A percentile compares a stretch with the other conserved stretches of the same genome.
Conservation (phyloP, 2,113 vertebrate genomes). For the Paramisgurnus dabryanus region DNA sequence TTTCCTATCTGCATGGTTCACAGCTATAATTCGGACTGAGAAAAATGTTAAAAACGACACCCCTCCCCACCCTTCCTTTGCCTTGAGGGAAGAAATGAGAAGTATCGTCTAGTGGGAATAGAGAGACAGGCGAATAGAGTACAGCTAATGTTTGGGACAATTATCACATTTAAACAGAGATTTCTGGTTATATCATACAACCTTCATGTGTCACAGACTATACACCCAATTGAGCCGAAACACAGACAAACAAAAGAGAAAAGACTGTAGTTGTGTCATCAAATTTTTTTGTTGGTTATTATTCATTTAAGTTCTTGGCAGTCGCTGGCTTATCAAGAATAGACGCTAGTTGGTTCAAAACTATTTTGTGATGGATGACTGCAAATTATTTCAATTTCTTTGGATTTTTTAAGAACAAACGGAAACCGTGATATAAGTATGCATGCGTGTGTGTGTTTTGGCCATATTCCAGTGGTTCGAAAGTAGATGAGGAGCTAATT, state of each 20-base stretch:
- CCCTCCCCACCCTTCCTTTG: slow-evolving; percentile 16
- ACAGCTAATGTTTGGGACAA: slow-evolving; percentile 33
- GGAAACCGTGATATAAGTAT: slow-evolving; percentile 30
- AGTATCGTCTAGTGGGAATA: slow-evolving; percentile 18
- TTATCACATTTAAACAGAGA: slow-evolving; percentile 32
- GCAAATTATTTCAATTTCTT: slow-evolving; percentile 7
- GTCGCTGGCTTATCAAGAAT: not conserved
- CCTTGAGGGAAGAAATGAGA: slow-evolving; percentile 23
- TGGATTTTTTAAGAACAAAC: slow-evolving; percentile 15
- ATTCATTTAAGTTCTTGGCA: slow-evolving; percentile 22
- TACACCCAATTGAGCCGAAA: not conserved
- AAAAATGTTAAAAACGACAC: slow-evolving; percentile 41
- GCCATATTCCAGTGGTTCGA: slow-evolving; percentile 30
- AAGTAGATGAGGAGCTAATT: slow-evolving; percentile 48
- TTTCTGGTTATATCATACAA: slow-evolving; percentile 32
- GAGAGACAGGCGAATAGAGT: slow-evolving; percentile 25
- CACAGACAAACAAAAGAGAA: not conserved
- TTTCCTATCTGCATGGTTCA: slow-evolving; percentile 38
- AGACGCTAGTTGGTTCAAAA: not conserved
- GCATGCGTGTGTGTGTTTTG: slow-evolving; percentile 29
- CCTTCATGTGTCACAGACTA: slow-evolving; percentile 5
- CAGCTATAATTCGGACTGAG: slow-evolving; percentile 41
- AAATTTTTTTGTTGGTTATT: not conserved
- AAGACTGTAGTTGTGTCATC: not conserved
- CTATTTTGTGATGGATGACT: slow-evolving; percentile 20